phyloP scores from a whole-genome alignment of 2,113 vertebrate species.

The Cyprinus carpio region DNA sequence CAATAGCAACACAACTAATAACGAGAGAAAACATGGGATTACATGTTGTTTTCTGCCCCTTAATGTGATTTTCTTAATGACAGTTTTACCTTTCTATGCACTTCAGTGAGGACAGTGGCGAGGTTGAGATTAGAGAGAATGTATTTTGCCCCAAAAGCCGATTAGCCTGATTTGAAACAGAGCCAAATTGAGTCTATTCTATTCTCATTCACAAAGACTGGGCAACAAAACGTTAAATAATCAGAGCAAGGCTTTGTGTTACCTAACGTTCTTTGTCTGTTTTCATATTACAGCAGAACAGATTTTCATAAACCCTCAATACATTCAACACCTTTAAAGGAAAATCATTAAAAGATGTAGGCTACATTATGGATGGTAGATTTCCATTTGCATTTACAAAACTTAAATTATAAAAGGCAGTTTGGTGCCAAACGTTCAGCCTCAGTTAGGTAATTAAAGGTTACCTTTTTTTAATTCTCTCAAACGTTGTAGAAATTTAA shows the following conservation, averaged over 20 bases:
- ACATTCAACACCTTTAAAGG: neutral
- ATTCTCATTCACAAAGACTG: constrained; percentile 39
- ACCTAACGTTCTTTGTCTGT: constrained; percentile 1
- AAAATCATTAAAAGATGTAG: neutral
- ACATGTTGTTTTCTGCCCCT: constrained; percentile 69
- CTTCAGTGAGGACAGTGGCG: constrained; percentile 63
- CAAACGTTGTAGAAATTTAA: neutral
- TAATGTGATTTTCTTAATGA: constrained; percentile 72
- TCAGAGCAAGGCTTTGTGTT: constrained; percentile 13
- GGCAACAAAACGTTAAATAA: constrained; percentile 21
- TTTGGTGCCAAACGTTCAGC: neutral
- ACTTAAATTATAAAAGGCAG: neutral
- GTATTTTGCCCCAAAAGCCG: constrained; percentile 70
- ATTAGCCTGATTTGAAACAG: constrained; percentile 71
- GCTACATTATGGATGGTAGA: neutral
- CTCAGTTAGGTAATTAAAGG: neutral
- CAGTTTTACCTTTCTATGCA: constrained; percentile 73
- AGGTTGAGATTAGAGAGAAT: constrained; percentile 70
- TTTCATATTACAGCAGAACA: constrained; percentile 4
- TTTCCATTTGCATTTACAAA: constrained; percentile 7
- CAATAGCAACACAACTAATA: constrained; percentile 60
- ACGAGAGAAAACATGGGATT: constrained; percentile 68
- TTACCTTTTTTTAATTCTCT: neutral
- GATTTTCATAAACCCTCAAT: constrained; percentile 13
- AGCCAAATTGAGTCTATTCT: constrained; percentile 59